A percentile compares a stretch with the other conserved stretches of the same genome.
Conservation (phyloP, 37 sponge, comb jelly and placozoan species). For the Ianthella basta region DNA sequence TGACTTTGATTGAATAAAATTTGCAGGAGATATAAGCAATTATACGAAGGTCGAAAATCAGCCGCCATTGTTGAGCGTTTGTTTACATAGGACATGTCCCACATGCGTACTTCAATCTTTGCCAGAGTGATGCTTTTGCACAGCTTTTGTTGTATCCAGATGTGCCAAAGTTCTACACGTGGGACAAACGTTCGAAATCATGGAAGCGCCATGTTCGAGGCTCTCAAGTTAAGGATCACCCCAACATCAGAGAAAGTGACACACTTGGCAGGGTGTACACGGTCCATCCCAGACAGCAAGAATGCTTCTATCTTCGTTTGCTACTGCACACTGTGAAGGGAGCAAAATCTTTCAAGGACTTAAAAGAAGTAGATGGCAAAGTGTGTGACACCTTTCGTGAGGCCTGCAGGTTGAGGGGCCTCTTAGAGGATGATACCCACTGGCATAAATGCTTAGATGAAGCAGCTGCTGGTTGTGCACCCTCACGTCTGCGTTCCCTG, state of each 20-base stretch:
- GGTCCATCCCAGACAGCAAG: slow-evolving; percentile 31
- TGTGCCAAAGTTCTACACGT: slow-evolving; percentile 45
- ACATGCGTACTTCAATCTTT: slow-evolving; percentile 44
- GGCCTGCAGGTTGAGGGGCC: slow-evolving; percentile 41
- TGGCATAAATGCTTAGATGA: slow-evolving; percentile 43
- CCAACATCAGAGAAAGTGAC: slow-evolving; percentile 19
- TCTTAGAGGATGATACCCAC: slow-evolving; percentile 51
- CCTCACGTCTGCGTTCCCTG: slow-evolving; percentile 38
- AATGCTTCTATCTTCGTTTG: slow-evolving; percentile 51
- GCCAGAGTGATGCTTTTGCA: slow-evolving; percentile 42
- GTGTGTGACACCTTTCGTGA: slow-evolving; percentile 36
- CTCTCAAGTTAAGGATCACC: slow-evolving; percentile 13
- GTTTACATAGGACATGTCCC: too few species aligned
- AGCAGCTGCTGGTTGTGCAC: slow-evolving; percentile 21
- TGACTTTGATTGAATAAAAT: too few species aligned
- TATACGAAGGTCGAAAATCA: too few species aligned
- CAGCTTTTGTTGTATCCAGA: slow-evolving; percentile 28
- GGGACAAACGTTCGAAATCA: neutral
- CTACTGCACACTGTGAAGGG: slow-evolving; percentile 48
- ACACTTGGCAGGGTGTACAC: slow-evolving; percentile 49
- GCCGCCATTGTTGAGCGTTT: too few species aligned
- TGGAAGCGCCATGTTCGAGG: slow-evolving; percentile 42
- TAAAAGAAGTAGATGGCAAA: slow-evolving; percentile 10
- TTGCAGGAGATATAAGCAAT: too few species aligned
- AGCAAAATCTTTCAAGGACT: neutral